A percentile compares a stretch with the other conserved stretches of the same genome.
Conservation (phyloP, 1,140 invertebrate genomes). For the Macrocentrus cingulum region DNA sequence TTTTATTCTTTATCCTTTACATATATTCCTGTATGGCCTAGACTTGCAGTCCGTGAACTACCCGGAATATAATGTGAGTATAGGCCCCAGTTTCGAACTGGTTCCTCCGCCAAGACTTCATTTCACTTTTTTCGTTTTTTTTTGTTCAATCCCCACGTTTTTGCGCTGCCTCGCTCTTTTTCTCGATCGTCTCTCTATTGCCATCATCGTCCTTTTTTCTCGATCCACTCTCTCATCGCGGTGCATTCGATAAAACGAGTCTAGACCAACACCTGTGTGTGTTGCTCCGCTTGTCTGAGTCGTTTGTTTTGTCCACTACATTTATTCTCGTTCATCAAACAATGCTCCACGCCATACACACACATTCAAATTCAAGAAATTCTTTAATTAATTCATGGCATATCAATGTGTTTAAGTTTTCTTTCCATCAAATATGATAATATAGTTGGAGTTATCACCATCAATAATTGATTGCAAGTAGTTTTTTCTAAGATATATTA, state of each 20-base stretch:
- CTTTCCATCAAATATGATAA: too few relatives aligned
- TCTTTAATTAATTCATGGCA: too few relatives aligned
- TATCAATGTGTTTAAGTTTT: too few relatives aligned
- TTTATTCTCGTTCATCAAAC: slow-evolving; percentile 5
- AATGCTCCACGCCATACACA: too few relatives aligned
- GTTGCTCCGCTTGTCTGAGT: slow-evolving; percentile 29
- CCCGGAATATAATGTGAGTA: slow-evolving; percentile 27
- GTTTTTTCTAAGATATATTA: too few relatives aligned
- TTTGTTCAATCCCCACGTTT: slow-evolving; percentile 11
- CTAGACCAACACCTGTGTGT: slow-evolving; percentile 51
- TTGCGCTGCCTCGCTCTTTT: slow-evolving; percentile 15
- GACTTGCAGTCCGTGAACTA: slow-evolving; percentile 9
- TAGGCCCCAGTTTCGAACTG: slow-evolving; percentile 38
- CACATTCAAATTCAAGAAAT: too few relatives aligned
- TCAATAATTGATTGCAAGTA: too few relatives aligned
- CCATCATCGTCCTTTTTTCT: slow-evolving; percentile 24
- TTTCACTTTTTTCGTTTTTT: slow-evolving; percentile 14
- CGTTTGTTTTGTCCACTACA: slow-evolving; percentile 28
- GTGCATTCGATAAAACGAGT: slow-evolving; percentile 41
- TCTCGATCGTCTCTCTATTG: slow-evolving; percentile 7
- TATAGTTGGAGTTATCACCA: too few relatives aligned
- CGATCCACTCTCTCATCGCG: slow-evolving; percentile 19
- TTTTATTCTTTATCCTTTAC: slow-evolving; percentile 36
- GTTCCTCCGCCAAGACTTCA: slow-evolving; percentile 34
- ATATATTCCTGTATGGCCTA: too few relatives aligned